Evolutionary conservation across 2,797 vertebrate genomes (phyloP).

Genomic region (Luscinia luscinia): DNA sequence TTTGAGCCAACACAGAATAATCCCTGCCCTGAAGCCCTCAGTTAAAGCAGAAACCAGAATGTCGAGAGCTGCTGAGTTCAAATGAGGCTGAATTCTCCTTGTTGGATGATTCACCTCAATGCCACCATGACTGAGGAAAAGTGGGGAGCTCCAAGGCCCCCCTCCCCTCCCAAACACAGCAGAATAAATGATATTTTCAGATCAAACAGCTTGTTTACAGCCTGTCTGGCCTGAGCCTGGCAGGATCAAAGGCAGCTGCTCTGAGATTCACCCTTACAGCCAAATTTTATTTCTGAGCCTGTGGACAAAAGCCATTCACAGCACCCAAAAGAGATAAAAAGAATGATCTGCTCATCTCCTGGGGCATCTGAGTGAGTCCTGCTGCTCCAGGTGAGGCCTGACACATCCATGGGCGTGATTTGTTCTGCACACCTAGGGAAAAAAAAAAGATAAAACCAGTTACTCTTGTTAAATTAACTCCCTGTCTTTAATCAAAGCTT

Average conservation of each 20-base stretch:
- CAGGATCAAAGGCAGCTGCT: background rate
- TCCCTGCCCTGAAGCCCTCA: background rate
- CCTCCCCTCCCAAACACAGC: background rate
- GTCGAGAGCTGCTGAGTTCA: background rate
- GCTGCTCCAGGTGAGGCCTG: background rate
- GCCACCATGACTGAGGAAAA: background rate
- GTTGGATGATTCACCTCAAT: background rate
- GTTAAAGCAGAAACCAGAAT: background rate
- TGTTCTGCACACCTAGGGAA: background rate
- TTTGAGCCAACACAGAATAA: background rate
- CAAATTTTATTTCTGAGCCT: background rate
- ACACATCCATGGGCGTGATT: background rate
- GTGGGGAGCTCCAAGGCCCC: background rate
- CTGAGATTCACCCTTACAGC: background rate
- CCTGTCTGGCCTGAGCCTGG: background rate
- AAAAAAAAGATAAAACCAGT: background rate
- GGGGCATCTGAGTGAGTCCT: background rate
- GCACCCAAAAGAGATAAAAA: background rate
- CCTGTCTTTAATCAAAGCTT: constrained; percentile 40
- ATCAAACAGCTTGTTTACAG: background rate
- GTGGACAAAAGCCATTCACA: background rate
- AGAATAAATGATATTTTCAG: background rate
- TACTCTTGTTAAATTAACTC: constrained; percentile 23
- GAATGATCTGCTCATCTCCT: background rate
- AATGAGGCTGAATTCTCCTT: background rate